These are phyloP conservation scores for Neodiprion virginianus DNA, from an alignment of 1,140 invertebrate genomes.

Conservation along the genomic window DNA sequence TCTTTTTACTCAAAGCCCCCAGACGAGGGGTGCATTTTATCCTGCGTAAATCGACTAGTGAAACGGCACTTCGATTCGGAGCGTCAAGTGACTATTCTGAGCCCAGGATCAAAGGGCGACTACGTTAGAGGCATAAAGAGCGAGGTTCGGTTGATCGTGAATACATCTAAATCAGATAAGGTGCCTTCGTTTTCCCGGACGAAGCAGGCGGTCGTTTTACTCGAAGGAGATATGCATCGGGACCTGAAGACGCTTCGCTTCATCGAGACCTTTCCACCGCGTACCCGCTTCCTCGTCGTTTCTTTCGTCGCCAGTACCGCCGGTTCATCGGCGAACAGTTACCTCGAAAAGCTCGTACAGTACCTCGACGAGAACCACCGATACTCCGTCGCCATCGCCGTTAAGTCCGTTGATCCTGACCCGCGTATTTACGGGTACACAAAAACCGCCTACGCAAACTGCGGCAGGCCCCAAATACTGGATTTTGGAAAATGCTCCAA, in stretches of 20 bases:
- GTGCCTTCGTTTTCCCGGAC: not conserved
- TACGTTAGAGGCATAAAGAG: not conserved
- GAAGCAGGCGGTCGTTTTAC: slow-evolving; percentile 1
- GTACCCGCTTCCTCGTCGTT: not conserved
- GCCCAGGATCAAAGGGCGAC: not conserved
- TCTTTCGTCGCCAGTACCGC: not conserved
- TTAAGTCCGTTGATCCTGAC: not conserved
- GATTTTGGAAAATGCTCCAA: not conserved
- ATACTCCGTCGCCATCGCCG: not conserved
- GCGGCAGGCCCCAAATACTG: not conserved
- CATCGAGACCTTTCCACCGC: not conserved
- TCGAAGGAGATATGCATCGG: not conserved
- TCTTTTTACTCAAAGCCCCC: not conserved
- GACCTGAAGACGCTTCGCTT: not conserved
- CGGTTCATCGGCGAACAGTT: not conserved
- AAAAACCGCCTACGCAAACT: not conserved
- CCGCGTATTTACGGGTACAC: not conserved
- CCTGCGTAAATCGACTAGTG: not conserved
- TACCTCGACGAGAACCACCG: not conserved
- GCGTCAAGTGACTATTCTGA: not conserved
- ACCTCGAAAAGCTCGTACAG: not conserved
- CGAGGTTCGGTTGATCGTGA: not conserved
- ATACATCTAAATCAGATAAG: not conserved
- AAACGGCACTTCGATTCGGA: not conserved
- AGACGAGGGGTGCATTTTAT: not conserved